A percentile compares a stretch with the other conserved stretches of the same genome.
These are phyloP conservation scores for Spilarctia lutea DNA, from an alignment of 2,888 invertebrate genomes.

Conservation along the genomic window DNA sequence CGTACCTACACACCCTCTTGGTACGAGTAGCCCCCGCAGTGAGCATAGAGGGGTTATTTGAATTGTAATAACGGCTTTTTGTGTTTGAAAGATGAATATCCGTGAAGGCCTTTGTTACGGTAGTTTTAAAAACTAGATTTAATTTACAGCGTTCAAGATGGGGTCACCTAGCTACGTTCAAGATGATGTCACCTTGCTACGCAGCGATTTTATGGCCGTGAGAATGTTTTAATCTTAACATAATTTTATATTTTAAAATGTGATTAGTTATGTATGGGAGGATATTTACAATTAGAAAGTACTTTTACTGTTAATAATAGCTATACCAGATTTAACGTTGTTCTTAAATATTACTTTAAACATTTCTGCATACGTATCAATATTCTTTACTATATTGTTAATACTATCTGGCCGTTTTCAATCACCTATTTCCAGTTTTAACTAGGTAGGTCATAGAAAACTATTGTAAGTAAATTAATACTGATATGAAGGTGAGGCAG, in stretches of 20 bases:
- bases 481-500: too few relatives aligned
- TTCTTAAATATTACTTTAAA: too few relatives aligned
- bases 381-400: too few relatives aligned
- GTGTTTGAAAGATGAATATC: slow-evolving; percentile 12
- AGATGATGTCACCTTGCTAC: background rate
- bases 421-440: too few relatives aligned
- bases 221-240: background rate
- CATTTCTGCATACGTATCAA: too few relatives aligned
- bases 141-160: background rate
- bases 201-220: background rate
- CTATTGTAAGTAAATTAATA: too few relatives aligned
- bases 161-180: background rate
- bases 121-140: slow-evolving; percentile 9
- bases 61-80: slow-evolving; percentile 39
- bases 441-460: too few relatives aligned
- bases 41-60: slow-evolving; percentile 24
- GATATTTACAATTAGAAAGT: too few relatives aligned
- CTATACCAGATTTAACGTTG: too few relatives aligned
- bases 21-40: slow-evolving; percentile 19
- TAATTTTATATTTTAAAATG: background rate
- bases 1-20: slow-evolving; percentile 37
- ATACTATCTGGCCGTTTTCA: too few relatives aligned
- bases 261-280: too few relatives aligned
- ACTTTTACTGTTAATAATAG: too few relatives aligned
- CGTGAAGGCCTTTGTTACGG: slow-evolving; percentile 13